Evolutionary conservation across 2,113 vertebrate genomes (phyloP).

Genomic region (Sardina pilchardus): DNA sequence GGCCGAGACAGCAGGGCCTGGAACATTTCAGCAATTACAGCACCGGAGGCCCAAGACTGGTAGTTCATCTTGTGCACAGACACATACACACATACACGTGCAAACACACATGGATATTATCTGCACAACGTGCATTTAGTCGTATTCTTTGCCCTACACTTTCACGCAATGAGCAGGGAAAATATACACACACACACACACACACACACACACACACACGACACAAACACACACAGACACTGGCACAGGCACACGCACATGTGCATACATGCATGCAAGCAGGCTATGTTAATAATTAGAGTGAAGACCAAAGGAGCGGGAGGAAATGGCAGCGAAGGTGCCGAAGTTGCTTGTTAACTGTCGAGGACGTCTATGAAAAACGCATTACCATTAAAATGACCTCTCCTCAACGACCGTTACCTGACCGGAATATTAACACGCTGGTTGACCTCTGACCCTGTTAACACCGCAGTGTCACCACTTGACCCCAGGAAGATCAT

Average conservation of each 20-base stretch:
- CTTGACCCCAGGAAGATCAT: constrained; percentile 28
- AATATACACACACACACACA: neutral
- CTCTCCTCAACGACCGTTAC: constrained; percentile 1
- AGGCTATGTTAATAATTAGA: constrained; percentile 38
- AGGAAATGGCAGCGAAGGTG: constrained; percentile 24
- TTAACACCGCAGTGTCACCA: constrained; percentile 14
- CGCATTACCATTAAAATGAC: constrained; percentile 32
- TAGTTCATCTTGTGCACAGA: neutral
- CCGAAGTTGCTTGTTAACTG: constrained; percentile 4
- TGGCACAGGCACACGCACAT: neutral
- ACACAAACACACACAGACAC: neutral
- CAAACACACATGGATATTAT: constrained; percentile 6
- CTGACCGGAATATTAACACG: constrained; percentile 42
- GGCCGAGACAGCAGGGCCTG: neutral
- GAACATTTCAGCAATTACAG: constrained; percentile 16
- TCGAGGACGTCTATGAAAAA: constrained; percentile 28
- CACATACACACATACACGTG: constrained; percentile 20
- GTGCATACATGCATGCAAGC: neutral
- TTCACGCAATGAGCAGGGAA: constrained; percentile 8
- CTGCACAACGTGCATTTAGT: constrained; percentile 23
- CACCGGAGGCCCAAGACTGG: neutral
- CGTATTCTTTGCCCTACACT: neutral
- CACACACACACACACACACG: neutral
- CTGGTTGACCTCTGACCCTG: constrained; percentile 2
- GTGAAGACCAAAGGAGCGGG: neutral